Percentiles rank a stretch among this genome's conserved stretches.
phyloP scores from a whole-genome alignment of 2,797 vertebrate species.

The Alectoris magna region DNA sequence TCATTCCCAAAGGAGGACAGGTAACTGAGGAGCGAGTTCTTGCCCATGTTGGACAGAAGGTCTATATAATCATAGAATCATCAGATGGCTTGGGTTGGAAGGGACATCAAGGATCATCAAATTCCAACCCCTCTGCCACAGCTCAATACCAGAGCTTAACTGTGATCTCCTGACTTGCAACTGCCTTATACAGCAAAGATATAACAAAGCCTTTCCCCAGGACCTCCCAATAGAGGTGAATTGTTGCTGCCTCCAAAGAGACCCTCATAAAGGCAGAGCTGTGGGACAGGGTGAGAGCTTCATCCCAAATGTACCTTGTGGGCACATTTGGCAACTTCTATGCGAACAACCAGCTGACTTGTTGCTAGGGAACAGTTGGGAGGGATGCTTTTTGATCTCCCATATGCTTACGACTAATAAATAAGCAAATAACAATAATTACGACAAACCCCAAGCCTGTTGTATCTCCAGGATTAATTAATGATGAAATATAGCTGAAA shows the following conservation, averaged over 20 bases:
- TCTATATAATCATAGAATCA: neutral
- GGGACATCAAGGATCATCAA: too few relatives aligned
- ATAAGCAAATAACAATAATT: conserved; percentile 84
- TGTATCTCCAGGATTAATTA: conserved; percentile 80
- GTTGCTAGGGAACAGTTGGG: conserved; percentile 78
- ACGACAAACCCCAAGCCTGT: conserved; percentile 79
- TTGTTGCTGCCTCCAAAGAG: neutral
- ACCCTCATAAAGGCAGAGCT: neutral
- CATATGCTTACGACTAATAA: conserved; percentile 78
- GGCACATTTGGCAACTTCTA: neutral
- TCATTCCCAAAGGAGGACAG: conserved; percentile 14
- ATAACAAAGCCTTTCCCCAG: conserved; percentile 25
- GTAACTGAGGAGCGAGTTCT: neutral
- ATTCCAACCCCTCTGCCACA: too few relatives aligned
- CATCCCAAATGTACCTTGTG: neutral
- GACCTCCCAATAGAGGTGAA: neutral
- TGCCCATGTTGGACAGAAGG: conserved; percentile 35
- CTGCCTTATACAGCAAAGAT: neutral
- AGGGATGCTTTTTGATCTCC: conserved; percentile 76
- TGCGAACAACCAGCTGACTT: conserved; percentile 42
- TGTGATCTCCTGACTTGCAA: conserved; percentile 44
- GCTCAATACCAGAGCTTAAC: conserved; percentile 24
- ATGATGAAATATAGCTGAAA: conserved; percentile 77
- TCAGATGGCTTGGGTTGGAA: too few relatives aligned
- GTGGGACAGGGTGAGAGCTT: neutral